Base-by-base conservation (phyloP, 2,888 invertebrate species). In the Apamea epomidion region DNA sequence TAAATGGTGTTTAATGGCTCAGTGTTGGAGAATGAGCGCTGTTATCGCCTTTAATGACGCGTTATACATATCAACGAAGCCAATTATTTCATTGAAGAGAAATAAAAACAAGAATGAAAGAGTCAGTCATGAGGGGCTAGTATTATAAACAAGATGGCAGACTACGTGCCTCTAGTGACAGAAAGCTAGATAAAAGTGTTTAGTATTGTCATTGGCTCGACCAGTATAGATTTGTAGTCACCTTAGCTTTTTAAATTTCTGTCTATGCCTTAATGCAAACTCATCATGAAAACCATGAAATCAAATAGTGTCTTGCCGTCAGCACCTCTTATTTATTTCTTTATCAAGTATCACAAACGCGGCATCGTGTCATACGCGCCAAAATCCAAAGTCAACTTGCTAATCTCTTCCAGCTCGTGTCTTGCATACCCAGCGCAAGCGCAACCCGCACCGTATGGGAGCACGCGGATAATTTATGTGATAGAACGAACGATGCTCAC, bases 381-480 rank as follows among this genome's bases (percentile, higher is more conserved):
- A 37, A 45, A 51, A 25, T 62, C 1, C 10, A 1, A 58, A 70
- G 1, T 4, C 14, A 58, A 64, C 48, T 74, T 51, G 80, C 88
- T 90, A 90, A 83, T 74, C 78, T 82, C 82, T 72, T 82, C n/a
- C 45, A 73, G 70, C 67, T 81, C 62, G 75, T 71, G 62, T 18
- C 76, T 79, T 78, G 42, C 14, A 67, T 37, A 58, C 60, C 45
- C 64, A 29, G 16, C 87, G 81, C 87, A 87, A 82, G 81, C 86
- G 88, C 90, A 92, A 82, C 78, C 88, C 82, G 90, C 91, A 90
- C 91, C 88, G 89, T 92, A 93, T 93, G 91, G 92, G 91, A 90
- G 89, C 90, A 88, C 77, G 88, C 89, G 89, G 90, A 92, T 93
- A 94, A 95, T 95, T 94, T 95, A 95, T 95, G 88, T 90, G 91